phyloP scores from a whole-genome alignment of 2,888 invertebrate genomes.

The Seira musarum region DNA sequence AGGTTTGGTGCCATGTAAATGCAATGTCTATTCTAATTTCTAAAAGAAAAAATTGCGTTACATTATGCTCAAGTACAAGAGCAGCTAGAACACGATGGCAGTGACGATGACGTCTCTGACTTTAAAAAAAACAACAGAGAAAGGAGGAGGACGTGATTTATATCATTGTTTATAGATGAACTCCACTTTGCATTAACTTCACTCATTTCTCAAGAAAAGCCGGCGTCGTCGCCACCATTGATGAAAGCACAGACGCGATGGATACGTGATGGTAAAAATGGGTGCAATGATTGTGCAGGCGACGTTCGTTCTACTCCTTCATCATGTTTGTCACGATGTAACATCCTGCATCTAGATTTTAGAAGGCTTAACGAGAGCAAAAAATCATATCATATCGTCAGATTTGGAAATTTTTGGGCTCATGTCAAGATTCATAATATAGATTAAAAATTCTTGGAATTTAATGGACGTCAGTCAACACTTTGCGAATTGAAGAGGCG shows the following conservation, averaged over 20 bases:
- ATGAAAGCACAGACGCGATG: constrained; percentile 28
- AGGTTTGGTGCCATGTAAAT: too few relatives aligned
- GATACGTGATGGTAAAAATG: neutral
- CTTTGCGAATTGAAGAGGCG: neutral
- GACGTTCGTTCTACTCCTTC: neutral
- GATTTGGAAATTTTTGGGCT: neutral
- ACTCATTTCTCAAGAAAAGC: constrained; percentile 31
- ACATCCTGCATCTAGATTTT: constrained; percentile 2
- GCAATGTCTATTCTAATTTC: too few relatives aligned
- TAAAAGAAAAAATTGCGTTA: too few relatives aligned
- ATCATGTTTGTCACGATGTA: neutral
- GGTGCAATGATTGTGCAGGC: constrained; percentile 5
- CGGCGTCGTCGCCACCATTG: constrained; percentile 36
- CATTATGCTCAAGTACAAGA: too few relatives aligned
- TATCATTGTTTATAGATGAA: constrained; percentile 40
- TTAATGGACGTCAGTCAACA: neutral
- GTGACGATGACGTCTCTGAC: neutral
- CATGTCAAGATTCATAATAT: neutral
- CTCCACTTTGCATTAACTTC: constrained; percentile 29
- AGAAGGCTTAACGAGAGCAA: too few relatives aligned
- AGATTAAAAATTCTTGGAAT: neutral
- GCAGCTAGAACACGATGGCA: too few relatives aligned
- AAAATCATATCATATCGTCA: neutral
- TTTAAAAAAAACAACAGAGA: constrained; percentile 17
- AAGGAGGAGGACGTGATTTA: constrained; percentile 45